A percentile compares a stretch with the other conserved stretches of the same genome.
Evolutionary conservation across 2,888 invertebrate genomes (phyloP).

Genomic region (Agonum fuliginosum): DNA sequence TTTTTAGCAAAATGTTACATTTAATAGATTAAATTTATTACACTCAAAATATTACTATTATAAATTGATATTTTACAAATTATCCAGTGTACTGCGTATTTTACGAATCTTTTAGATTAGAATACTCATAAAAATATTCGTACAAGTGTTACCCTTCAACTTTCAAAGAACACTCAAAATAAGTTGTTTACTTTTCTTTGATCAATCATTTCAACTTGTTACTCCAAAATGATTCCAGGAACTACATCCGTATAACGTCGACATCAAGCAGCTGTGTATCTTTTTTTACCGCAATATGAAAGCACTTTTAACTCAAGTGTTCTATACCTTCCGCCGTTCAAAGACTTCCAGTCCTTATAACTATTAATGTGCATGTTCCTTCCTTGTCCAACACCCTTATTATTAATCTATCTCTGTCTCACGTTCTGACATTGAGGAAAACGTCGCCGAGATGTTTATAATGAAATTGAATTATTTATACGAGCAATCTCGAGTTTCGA

Average conservation of each 20-base stretch:
- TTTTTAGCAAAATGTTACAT: too few relatives aligned
- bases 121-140: too few relatives aligned
- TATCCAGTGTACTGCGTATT: too few relatives aligned
- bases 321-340: conserved; percentile 18
- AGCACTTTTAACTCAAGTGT: conserved; percentile 31
- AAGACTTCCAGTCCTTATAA: conserved; percentile 3
- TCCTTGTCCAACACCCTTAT: not conserved
- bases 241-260: conserved; percentile 9
- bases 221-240: conserved; percentile 23
- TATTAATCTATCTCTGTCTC: conserved; percentile 2
- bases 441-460: conserved; percentile 19
- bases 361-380: conserved; percentile 19
- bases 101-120: too few relatives aligned
- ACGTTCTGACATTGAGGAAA: not conserved
- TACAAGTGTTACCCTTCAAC: too few relatives aligned
- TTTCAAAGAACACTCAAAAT: too few relatives aligned
- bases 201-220: not conserved
- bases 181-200: not conserved
- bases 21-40: too few relatives aligned
- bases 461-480: conserved; percentile 39
- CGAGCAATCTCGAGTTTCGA: not conserved
- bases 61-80: too few relatives aligned
- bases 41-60: too few relatives aligned
- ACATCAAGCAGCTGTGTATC: conserved; percentile 31
- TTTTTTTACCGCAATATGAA: conserved; percentile 23